phyloP scores from a whole-genome alignment of 2,113 vertebrate species.

The Falcunculus frontatus region DNA sequence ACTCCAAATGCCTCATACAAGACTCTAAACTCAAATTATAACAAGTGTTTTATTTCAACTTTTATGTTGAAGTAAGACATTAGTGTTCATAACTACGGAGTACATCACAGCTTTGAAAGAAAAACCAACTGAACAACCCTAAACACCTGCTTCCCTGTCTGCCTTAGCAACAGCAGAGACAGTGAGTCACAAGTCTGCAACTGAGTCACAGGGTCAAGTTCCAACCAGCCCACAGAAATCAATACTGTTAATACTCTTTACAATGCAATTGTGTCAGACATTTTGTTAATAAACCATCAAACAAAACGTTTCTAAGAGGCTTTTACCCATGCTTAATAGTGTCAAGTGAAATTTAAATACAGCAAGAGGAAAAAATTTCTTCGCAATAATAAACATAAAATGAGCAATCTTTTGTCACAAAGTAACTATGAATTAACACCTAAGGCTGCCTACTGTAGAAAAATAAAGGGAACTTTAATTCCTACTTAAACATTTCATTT shows the following conservation, averaged over 20 bases:
- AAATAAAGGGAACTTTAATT: background rate
- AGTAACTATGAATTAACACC: background rate
- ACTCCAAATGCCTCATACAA: background rate
- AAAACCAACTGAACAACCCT: background rate
- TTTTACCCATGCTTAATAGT: background rate
- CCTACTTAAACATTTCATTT: background rate
- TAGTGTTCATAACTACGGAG: background rate
- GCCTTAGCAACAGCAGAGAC: background rate
- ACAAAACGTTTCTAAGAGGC: background rate
- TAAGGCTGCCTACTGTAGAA: background rate
- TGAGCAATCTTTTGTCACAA: background rate
- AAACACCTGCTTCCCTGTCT: background rate
- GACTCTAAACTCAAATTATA: background rate
- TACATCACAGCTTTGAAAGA: background rate
- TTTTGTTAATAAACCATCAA: background rate
- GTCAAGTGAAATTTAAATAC: background rate
- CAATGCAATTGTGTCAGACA: background rate
- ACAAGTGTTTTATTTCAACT: background rate
- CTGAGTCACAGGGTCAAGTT: background rate
- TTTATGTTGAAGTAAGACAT: background rate
- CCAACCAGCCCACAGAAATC: background rate
- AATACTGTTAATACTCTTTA: background rate
- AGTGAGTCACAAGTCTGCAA: background rate
- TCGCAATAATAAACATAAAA: background rate
- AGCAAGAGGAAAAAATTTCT: background rate